These are phyloP conservation scores for Mercenaria mercenaria DNA, from an alignment of 1,140 invertebrate genomes.

Conservation along the genomic window DNA sequence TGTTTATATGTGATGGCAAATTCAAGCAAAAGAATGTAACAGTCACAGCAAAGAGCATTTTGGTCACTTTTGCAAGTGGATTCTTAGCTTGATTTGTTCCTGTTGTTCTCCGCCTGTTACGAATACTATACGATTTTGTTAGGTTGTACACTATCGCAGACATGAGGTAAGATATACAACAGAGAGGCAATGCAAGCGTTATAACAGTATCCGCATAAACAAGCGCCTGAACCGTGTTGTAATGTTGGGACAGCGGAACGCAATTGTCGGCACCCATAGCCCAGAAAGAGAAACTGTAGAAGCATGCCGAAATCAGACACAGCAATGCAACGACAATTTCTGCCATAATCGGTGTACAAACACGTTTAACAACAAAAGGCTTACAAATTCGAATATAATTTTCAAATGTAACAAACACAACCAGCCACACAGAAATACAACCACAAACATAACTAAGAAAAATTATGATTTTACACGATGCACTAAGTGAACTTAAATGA, in stretches of 20 bases:
- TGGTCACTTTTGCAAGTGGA: conserved; percentile 91
- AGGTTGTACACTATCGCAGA: conserved; percentile 49
- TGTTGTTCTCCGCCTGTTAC: neutral
- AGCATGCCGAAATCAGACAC: conserved; percentile 68
- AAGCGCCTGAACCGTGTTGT: conserved; percentile 86
- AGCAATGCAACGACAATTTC: conserved; percentile 73
- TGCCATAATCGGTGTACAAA: conserved; percentile 78
- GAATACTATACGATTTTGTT: conserved; percentile 37
- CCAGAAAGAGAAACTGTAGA: too few species aligned
- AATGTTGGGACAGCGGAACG: too few species aligned
- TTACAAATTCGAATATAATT: conserved; percentile 82
- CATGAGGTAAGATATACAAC: conserved; percentile 73
- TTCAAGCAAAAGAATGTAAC: conserved; percentile 93
- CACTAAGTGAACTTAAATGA: conserved; percentile 75
- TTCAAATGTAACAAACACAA: too few species aligned
- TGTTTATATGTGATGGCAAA: conserved; percentile 88
- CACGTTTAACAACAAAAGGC: conserved; percentile 75
- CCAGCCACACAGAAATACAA: conserved; percentile 84
- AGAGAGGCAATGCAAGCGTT: too few species aligned
- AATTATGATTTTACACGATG: conserved; percentile 80
- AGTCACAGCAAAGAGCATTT: conserved; percentile 93
- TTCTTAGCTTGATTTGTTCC: conserved; percentile 43
- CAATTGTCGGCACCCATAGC: too few species aligned
- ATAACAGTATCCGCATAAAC: conserved; percentile 88
- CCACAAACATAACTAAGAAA: conserved; percentile 82